Conservation (phyloP, 37 sponge, comb jelly and placozoan genomes). For the Ephydatia muelleri region DNA sequence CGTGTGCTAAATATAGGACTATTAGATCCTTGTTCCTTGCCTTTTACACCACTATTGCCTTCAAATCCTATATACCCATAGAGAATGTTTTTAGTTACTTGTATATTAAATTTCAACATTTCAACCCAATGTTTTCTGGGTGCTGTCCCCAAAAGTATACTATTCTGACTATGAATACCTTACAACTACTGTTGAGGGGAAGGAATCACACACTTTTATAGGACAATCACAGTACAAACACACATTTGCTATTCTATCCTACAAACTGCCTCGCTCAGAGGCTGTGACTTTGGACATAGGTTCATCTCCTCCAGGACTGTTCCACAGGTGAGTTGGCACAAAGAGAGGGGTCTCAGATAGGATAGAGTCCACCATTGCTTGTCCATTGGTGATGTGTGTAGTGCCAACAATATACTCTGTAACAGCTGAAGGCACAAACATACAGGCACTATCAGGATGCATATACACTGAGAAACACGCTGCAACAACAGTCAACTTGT, state of each 20-base stretch:
- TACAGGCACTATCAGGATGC: neutral
- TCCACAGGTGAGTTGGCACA: conserved; percentile 34
- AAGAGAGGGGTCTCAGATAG: conserved; percentile 48
- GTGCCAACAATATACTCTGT: conserved; percentile 83
- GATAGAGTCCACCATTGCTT: conserved; percentile 64
- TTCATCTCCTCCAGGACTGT: conserved; percentile 5
- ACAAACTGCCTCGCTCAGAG: conserved; percentile 2
- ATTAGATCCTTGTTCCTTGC: no score
- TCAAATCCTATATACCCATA: no score
- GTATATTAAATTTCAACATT: no score
- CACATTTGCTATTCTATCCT: neutral
- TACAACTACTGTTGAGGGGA: no score
- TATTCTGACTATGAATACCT: no score
- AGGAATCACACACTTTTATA: neutral
- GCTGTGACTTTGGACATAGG: neutral
- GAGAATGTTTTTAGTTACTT: no score
- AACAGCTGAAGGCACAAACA: conserved; percentile 1
- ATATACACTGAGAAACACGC: neutral
- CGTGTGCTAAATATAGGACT: no score
- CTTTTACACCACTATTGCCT: no score
- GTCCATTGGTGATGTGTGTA: conserved; percentile 79
- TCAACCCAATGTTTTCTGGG: no score
- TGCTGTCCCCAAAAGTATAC: no score
- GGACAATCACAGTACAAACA: neutral
- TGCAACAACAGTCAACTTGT: no score